Conservation (phyloP, 2,888 invertebrate species). For the Emmelina monodactyla region DNA sequence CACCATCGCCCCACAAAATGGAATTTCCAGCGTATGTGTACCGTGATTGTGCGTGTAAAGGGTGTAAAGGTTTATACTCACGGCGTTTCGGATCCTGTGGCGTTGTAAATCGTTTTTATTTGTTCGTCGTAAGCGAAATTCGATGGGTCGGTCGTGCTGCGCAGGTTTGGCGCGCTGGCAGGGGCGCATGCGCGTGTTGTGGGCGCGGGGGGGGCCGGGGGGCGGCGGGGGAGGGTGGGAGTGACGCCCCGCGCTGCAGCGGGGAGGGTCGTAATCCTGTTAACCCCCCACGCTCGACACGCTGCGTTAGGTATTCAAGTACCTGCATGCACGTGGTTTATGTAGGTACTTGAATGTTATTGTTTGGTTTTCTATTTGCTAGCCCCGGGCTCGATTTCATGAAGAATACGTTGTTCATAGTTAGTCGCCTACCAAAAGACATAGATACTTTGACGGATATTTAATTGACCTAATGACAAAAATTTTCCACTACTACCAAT, state of each 20-base stretch:
- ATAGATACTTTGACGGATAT: no score
- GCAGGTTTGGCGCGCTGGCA: constrained; percentile 22
- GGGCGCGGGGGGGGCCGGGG: constrained; percentile 5
- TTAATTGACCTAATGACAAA: no score
- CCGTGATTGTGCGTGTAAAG: constrained; percentile 4
- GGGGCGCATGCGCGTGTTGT: constrained; percentile 16
- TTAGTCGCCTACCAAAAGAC: no score
- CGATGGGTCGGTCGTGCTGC: constrained; percentile 34
- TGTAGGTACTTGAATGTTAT: no score
- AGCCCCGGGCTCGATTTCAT: no score
- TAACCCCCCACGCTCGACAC: constrained; percentile 1
- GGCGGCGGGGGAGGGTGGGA: constrained; percentile 5
- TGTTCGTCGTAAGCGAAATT: constrained; percentile 41
- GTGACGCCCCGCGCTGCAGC: not conserved
- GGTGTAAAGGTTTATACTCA: constrained; percentile 25
- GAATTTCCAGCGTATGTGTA: not conserved
- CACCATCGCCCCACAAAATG: constrained; percentile 33
- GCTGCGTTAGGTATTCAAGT: not conserved
- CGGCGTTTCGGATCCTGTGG: constrained; percentile 30
- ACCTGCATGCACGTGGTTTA: no score
- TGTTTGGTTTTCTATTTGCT: no score
- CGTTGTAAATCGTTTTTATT: constrained; percentile 48
- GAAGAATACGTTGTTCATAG: no score
- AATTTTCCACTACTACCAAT: no score
- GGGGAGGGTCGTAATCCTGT: constrained; percentile 5